Evolutionary conservation across 2,888 invertebrate species (phyloP), one percentile per base, ranked within the genome.

Genomic region (Gisinianus flammeolus): DNA sequence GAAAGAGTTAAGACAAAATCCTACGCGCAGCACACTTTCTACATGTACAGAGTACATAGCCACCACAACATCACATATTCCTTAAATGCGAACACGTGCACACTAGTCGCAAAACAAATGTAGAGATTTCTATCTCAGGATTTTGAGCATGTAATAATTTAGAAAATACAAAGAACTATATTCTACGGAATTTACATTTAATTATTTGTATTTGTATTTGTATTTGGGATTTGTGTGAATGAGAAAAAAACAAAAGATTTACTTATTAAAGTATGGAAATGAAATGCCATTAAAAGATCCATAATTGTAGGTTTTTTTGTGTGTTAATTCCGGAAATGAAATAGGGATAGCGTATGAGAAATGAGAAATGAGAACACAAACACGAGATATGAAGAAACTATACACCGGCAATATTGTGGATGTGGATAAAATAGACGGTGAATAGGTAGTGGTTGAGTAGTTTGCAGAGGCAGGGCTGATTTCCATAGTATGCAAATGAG

Each of bases 401-500:
- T 12, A 10, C 24, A 24, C 6, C 24, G 26, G 26, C 2, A 26
- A 62, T 12, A 4, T 22, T 62, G 26, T 28, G 12, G 28, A 62
- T 5, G 24, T 4, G 62, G 24, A n/a, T n/a, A n/a, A n/a, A n/a
- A n/a, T 54, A 71, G 12, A 26, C 12, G 70, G 54, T n/a, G 71
- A 22, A 44, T 26, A 54, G 22, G 71, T 30, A 24, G 54, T 54
- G 24, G 67, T 52, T 26, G 67, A 19, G 26, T 26, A 52, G 67
- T 74, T 74, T 74, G 35, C 74, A 66, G 64, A 74, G 74, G 74
- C 66, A 74, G 66, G 64, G 74, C 74, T 52, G 6, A 35, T 31
- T 28, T 64, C 66, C 66, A 66, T 74, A 74, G 66, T 44, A 74
- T 74, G 74, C 74, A 74, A 66, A 74, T 70, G 70, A 77, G 77